Evolutionary conservation across 1,140 invertebrate genomes (phyloP).

Genomic region (Anastatus disparis): DNA sequence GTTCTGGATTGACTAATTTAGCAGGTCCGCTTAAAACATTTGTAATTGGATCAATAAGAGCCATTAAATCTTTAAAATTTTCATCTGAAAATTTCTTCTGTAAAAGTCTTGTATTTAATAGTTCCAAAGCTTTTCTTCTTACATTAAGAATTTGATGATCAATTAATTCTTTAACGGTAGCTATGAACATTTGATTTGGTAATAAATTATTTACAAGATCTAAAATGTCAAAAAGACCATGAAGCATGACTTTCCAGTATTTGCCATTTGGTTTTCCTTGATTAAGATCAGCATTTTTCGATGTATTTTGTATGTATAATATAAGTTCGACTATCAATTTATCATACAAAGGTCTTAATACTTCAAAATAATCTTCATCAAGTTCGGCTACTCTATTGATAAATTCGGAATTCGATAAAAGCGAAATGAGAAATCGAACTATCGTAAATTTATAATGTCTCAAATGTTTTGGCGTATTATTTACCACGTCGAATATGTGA

Average conservation of each 20-base stretch:
- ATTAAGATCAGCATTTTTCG: constrained; percentile 68
- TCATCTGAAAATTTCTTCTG: constrained; percentile 72
- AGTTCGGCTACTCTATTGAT: constrained; percentile 72
- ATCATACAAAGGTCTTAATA: constrained; percentile 73
- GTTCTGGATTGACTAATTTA: constrained; percentile 59
- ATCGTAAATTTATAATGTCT: constrained; percentile 84
- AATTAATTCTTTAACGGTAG: constrained; percentile 78
- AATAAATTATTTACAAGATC: constrained; percentile 82
- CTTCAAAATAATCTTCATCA: constrained; percentile 57
- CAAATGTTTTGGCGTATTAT: constrained; percentile 77
- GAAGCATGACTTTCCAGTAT: constrained; percentile 83
- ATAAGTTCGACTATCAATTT: constrained; percentile 75
- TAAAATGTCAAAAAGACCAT: constrained; percentile 81
- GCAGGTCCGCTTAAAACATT: constrained; percentile 65
- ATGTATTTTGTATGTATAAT: constrained; percentile 73
- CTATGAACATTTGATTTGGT: constrained; percentile 80
- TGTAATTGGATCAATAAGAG: constrained; percentile 72
- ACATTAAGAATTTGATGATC: constrained; percentile 76
- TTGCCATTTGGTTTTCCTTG: constrained; percentile 71
- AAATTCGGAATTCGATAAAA: constrained; percentile 76
- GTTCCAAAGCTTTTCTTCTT: constrained; percentile 82
- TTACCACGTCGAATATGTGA: constrained; percentile 75
- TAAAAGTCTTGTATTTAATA: constrained; percentile 83
- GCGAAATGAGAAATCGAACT: constrained; percentile 75
- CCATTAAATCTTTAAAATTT: constrained; percentile 64